Evolutionary conservation across 2,797 vertebrate genomes (phyloP).

Genomic region (Paratrypauchen microcephalus): DNA sequence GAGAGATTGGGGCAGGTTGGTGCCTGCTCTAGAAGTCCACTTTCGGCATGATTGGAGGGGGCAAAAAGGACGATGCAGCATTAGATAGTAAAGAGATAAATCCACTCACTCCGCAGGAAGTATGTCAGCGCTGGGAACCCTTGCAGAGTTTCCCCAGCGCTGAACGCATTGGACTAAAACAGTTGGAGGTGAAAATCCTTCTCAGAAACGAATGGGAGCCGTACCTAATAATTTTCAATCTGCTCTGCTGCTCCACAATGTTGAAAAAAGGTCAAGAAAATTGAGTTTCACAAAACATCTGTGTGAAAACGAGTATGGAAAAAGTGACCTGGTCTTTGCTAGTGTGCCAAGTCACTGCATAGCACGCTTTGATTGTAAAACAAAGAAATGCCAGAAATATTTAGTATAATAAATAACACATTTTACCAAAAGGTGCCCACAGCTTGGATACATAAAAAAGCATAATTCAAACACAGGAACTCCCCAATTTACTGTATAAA

Average conservation of each 20-base stretch:
- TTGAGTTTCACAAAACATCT: slow-evolving; percentile 55
- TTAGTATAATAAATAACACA: slow-evolving; percentile 55
- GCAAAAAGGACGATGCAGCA: slow-evolving; percentile 54
- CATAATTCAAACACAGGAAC: slow-evolving; percentile 19
- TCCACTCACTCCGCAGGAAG: slow-evolving; percentile 58
- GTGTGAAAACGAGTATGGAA: slow-evolving; percentile 35
- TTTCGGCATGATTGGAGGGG: slow-evolving; percentile 55
- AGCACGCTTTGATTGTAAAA: slow-evolving; percentile 50
- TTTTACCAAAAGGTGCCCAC: slow-evolving; percentile 37
- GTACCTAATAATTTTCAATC: slow-evolving; percentile 61
- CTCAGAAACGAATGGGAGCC: slow-evolving; percentile 39
- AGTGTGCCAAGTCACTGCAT: slow-evolving; percentile 53
- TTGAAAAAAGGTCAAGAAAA: slow-evolving; percentile 41
- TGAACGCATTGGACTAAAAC: slow-evolving; percentile 55
- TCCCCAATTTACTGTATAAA: slow-evolving; percentile 7
- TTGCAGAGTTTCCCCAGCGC: slow-evolving; percentile 56
- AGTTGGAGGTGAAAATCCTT: slow-evolving; percentile 53
- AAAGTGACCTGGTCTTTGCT: slow-evolving; percentile 40
- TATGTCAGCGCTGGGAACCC: slow-evolving; percentile 60
- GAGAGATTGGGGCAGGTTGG: slow-evolving; percentile 59
- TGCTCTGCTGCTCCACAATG: slow-evolving; percentile 26
- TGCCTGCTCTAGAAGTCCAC: slow-evolving; percentile 56
- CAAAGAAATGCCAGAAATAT: slow-evolving; percentile 44
- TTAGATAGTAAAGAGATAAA: slow-evolving; percentile 72
- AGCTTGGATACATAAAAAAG: slow-evolving; percentile 19